Conservation (phyloP, 2,113 vertebrate genomes). For the Amblyornis subalaris region DNA sequence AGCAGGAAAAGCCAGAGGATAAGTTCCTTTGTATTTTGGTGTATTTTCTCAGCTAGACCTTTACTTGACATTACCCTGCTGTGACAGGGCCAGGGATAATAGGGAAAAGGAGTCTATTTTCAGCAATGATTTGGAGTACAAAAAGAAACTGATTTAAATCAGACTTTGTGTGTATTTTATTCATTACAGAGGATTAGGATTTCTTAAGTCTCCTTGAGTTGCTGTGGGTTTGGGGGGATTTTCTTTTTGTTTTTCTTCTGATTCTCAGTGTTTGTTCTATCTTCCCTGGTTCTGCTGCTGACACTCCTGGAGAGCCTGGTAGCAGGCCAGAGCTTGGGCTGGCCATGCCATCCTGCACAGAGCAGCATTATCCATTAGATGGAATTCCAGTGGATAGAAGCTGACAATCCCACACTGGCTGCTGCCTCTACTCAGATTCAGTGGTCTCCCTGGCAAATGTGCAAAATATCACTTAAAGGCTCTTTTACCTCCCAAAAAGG, state of each 20-base stretch:
- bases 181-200: constrained; percentile 34
- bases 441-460: neutral
- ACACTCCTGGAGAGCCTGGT: neutral
- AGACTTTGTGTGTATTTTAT: constrained; percentile 3
- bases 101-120: constrained; percentile 41
- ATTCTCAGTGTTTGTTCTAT: neutral
- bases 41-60: constrained; percentile 55
- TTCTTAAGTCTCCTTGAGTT: neutral
- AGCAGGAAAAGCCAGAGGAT: constrained; percentile 53
- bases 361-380: neutral
- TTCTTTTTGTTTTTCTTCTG: neutral
- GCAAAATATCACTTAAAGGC: neutral
- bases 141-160: constrained; percentile 47
- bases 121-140: neutral
- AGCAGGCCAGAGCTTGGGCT: neutral
- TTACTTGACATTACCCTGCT: constrained; percentile 54
- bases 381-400: neutral
- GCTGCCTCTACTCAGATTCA: neutral
- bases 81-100: constrained; percentile 16
- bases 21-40: constrained; percentile 59
- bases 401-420: neutral
- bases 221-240: neutral
- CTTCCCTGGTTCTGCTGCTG: neutral
- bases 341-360: neutral
- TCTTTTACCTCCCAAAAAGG: neutral